phyloP scores from a whole-genome alignment of 2,888 invertebrate species.

The Morpho deidamia region DNA sequence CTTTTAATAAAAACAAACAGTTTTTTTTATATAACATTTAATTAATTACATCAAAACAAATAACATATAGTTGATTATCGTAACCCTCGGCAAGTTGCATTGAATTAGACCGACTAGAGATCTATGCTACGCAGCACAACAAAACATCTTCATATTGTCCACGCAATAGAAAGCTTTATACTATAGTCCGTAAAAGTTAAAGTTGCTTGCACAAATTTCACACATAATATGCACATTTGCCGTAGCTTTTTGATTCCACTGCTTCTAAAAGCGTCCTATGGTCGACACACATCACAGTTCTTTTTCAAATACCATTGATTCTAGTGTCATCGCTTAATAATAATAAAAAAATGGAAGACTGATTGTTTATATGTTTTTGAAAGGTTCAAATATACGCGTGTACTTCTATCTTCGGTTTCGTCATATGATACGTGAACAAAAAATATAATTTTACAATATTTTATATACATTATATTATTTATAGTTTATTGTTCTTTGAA shows the following conservation, averaged over 20 bases:
- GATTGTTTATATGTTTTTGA: no score
- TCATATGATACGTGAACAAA: no score
- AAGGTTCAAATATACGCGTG: no score
- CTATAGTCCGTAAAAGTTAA: conserved; percentile 7
- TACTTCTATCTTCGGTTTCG: no score
- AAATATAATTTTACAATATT: no score
- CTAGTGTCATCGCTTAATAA: no score
- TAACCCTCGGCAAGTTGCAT: conserved; percentile 68
- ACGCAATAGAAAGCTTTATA: conserved; percentile 17
- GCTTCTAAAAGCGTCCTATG: neutral
- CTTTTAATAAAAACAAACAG: conserved; percentile 19
- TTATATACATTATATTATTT: no score
- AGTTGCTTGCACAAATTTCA: conserved; percentile 15
- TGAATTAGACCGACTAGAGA: conserved; percentile 70
- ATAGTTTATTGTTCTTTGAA: no score
- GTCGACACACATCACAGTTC: no score
- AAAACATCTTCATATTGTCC: conserved; percentile 11
- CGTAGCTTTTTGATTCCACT: neutral
- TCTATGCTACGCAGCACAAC: conserved; percentile 38
- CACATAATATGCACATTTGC: neutral
- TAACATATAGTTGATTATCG: conserved; percentile 67
- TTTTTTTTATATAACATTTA: conserved; percentile 73
- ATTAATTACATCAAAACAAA: conserved; percentile 76
- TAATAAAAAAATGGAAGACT: neutral
- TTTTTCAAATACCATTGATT: no score